phyloP scores from a whole-genome alignment of 2,113 vertebrate genomes.

The Glareola pratincola region DNA sequence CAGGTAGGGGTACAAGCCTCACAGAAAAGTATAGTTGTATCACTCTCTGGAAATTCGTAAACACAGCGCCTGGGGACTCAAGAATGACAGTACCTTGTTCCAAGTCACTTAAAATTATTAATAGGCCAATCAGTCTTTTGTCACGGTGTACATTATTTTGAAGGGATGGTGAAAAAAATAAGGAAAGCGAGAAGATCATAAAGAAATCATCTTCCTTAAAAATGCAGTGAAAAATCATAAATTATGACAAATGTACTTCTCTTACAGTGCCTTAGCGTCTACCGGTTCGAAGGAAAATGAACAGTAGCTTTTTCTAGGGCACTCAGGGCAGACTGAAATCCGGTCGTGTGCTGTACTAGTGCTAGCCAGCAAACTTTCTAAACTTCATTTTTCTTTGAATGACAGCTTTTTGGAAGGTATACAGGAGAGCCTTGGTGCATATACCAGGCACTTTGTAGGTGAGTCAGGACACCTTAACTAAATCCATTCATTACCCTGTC shows the following conservation, averaged over 20 bases:
- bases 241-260: not conserved
- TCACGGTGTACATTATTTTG: not conserved
- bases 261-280: not conserved
- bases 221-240: not conserved
- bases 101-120: not conserved
- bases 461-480: conserved; percentile 74
- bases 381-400: conserved; percentile 57
- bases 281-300: not conserved
- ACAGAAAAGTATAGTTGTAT: not conserved
- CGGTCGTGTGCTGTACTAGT: not conserved
- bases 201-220: not conserved
- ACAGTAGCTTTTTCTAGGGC: not conserved
- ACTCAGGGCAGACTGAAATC: not conserved
- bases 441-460: conserved; percentile 58
- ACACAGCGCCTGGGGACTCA: not conserved
- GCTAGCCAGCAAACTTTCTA: conserved; percentile 14
- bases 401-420: conserved; percentile 61
- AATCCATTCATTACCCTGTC: conserved; percentile 75
- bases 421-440: conserved; percentile 41
- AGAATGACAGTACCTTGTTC: not conserved
- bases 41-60: not conserved
- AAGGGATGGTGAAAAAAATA: not conserved
- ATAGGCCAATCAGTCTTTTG: not conserved
- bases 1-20: not conserved
- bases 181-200: not conserved